Conservation (phyloP, 2,888 invertebrate species). For the Meganola albula region DNA sequence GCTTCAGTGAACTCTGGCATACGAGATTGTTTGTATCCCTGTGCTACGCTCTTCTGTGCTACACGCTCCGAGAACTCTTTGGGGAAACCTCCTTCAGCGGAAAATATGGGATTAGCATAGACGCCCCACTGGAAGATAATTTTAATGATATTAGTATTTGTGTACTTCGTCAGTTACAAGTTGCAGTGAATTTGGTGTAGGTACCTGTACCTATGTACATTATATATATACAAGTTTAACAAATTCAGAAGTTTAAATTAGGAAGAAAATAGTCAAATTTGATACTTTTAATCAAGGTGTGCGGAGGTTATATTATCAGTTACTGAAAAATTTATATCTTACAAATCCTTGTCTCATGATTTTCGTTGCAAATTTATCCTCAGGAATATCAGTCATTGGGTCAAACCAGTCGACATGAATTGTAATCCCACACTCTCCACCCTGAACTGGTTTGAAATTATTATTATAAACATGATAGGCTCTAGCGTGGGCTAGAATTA, state of each 20-base stretch:
- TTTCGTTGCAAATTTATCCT: constrained; percentile 56
- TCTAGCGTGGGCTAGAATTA: constrained; percentile 72
- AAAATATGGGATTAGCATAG: constrained; percentile 65
- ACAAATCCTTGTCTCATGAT: constrained; percentile 36
- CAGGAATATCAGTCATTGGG: constrained; percentile 41
- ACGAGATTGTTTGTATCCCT: constrained; percentile 56
- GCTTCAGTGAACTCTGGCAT: constrained; percentile 58
- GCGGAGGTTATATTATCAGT: too few species aligned
- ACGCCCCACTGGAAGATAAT: constrained; percentile 52
- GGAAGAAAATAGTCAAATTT: too few species aligned
- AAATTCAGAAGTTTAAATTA: too few species aligned
- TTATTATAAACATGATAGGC: constrained; percentile 52
- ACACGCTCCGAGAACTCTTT: constrained; percentile 6
- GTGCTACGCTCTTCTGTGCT: constrained; percentile 43
- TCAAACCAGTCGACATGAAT: constrained; percentile 34
- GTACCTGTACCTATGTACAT: too few species aligned
- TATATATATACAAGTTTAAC: too few species aligned
- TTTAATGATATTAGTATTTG: too few species aligned
- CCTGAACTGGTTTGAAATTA: constrained; percentile 36
- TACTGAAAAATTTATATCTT: neutral
- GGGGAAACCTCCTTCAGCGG: constrained; percentile 67
- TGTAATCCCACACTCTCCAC: constrained; percentile 36
- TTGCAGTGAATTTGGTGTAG: too few species aligned
- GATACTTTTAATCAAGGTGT: too few species aligned
- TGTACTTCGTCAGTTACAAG: too few species aligned